Percentiles rank a stretch among this genome's conserved stretches.
phyloP scores from a whole-genome alignment of 1,140 invertebrate genomes.

The Ctenoplectra terminalis region DNA sequence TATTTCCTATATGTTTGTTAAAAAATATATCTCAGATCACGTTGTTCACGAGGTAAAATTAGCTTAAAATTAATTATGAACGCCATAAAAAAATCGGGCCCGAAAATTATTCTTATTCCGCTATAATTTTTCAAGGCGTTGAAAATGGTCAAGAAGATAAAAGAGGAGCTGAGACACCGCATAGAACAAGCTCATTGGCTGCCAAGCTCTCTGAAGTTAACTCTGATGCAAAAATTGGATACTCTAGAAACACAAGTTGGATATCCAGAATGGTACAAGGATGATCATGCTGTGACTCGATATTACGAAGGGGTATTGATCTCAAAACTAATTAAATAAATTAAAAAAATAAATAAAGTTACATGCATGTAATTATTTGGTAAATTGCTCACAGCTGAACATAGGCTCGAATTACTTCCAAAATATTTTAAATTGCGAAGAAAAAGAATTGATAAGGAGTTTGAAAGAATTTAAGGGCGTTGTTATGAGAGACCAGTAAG shows the following conservation, averaged over 20 bases:
- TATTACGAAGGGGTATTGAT: constrained; percentile 78
- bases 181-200: constrained; percentile 83
- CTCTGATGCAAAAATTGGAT: constrained; percentile 85
- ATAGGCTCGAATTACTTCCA: constrained; percentile 60
- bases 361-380: not conserved
- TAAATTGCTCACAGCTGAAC: constrained; percentile 45
- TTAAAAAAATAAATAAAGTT: constrained; percentile 18
- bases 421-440: constrained; percentile 57
- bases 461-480: not conserved
- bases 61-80: not conserved
- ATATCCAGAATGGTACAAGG: constrained; percentile 86
- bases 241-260: constrained; percentile 86
- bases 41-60: constrained; percentile 32
- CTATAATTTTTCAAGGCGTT: constrained; percentile 33
- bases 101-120: not conserved
- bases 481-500: not conserved
- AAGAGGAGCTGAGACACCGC: constrained; percentile 26
- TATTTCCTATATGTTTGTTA: constrained; percentile 54
- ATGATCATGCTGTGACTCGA: constrained; percentile 82
- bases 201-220: constrained; percentile 83
- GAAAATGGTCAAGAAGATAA: constrained; percentile 35
- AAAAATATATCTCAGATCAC: constrained; percentile 27
- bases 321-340: not conserved
- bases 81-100: too few species aligned
- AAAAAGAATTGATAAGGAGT: constrained; percentile 18